phyloP scores from a whole-genome alignment of 2,113 vertebrate genomes.

The Pantherophis guttatus region DNA sequence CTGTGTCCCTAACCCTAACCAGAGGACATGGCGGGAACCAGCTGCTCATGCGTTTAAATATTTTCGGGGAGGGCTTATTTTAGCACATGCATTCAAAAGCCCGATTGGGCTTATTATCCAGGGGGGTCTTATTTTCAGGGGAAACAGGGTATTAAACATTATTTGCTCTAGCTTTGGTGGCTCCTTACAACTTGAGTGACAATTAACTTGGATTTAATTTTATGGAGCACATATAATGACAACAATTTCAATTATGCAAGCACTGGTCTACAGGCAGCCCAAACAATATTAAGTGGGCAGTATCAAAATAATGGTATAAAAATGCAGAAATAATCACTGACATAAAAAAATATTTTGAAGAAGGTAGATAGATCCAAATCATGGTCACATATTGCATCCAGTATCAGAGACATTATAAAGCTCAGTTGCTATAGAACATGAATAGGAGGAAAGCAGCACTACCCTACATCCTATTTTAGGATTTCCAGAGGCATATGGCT shows the following conservation, averaged over 20 bases:
- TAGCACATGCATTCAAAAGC: too few species aligned
- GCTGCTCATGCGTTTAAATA: too few species aligned
- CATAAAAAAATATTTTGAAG: neutral
- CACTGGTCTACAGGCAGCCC: neutral
- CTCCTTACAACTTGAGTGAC: neutral
- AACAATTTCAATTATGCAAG: neutral
- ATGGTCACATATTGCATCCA: neutral
- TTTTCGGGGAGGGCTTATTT: too few species aligned
- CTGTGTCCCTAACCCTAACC: too few species aligned
- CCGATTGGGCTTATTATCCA: too few species aligned
- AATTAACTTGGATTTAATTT: neutral
- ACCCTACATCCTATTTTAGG: neutral
- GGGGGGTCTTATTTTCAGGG: too few species aligned
- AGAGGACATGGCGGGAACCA: too few species aligned
- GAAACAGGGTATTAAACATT: neutral
- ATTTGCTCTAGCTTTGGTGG: neutral
- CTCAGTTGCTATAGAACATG: neutral
- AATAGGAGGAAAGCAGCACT: neutral
- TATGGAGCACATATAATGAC: neutral
- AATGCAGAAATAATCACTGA: neutral
- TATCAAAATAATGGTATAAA: neutral
- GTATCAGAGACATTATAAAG: neutral
- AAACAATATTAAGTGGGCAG: neutral
- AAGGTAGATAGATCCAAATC: neutral
- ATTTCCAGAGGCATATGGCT: neutral